Conservation (phyloP, 2,113 vertebrate species). For the Chaetodon trifascialis region DNA sequence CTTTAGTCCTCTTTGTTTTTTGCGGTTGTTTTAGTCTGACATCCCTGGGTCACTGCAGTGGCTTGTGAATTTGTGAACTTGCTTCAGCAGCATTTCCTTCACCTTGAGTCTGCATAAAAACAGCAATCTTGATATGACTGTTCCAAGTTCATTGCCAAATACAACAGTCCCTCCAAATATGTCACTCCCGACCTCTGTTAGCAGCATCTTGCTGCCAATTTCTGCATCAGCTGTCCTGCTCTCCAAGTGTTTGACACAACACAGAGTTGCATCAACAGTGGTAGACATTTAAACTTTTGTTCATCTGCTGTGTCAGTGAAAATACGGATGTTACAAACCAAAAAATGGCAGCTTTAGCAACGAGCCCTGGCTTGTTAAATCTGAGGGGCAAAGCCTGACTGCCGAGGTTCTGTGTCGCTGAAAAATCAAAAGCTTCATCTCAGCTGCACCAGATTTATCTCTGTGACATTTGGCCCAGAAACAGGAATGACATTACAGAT, state of each 20-base stretch:
- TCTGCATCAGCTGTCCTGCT: constrained; percentile 1
- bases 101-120: constrained; percentile 22
- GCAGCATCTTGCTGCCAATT: constrained; percentile 2
- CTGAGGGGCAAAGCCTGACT: constrained; percentile 1
- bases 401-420: neutral
- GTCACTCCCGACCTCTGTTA: neutral
- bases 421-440: neutral
- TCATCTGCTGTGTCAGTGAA: neutral
- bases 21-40: constrained; percentile 8
- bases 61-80: constrained; percentile 11
- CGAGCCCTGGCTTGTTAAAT: neutral
- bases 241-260: neutral
- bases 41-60: neutral
- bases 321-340: neutral
- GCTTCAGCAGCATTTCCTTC: constrained; percentile 10
- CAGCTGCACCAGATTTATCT: neutral
- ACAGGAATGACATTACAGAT: neutral
- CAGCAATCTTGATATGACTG: constrained; percentile 12
- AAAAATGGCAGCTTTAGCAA: constrained; percentile 14
- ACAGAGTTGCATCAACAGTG: neutral
- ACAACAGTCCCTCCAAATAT: constrained; percentile 7
- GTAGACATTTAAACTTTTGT: neutral
- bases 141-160: neutral
- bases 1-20: neutral
- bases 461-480: constrained; percentile 7